Percentiles rank a stretch among this genome's conserved stretches.
Conservation (phyloP, 2,888 invertebrate genomes). For the Xestobium rufovillosum region DNA sequence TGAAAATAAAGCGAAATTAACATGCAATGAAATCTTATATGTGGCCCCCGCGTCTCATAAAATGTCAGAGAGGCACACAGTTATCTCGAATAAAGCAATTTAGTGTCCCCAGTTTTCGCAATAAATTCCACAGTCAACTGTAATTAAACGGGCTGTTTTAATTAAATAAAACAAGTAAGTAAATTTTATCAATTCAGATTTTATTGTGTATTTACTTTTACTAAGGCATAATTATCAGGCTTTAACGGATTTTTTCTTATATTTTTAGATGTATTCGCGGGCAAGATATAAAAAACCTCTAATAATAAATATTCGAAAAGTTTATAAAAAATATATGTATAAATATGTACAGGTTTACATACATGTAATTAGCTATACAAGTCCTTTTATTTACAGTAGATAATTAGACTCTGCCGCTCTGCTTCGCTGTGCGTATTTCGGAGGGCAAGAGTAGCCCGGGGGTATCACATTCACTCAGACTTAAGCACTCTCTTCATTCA, state of each 20-base stretch:
- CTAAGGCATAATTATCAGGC: too few relatives aligned
- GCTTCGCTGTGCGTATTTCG: slow-evolving; percentile 12
- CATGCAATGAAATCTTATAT: too few relatives aligned
- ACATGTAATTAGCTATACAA: slow-evolving; percentile 35
- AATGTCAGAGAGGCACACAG: too few relatives aligned
- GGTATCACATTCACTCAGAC: slow-evolving; percentile 16
- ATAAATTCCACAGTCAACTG: too few relatives aligned
- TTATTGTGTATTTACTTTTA: too few relatives aligned
- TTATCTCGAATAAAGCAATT: too few relatives aligned
- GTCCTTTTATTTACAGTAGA: slow-evolving; percentile 36
- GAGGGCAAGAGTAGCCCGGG: slow-evolving; percentile 29
- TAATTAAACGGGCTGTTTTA: too few relatives aligned
- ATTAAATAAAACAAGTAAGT: slow-evolving; percentile 1
- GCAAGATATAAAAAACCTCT: slow-evolving; percentile 21
- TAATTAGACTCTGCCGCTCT: slow-evolving; percentile 32
- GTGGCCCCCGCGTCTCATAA: too few relatives aligned
- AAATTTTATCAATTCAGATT: neutral
- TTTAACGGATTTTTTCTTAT: too few relatives aligned
- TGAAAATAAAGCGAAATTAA: too few relatives aligned
- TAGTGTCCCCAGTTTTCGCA: too few relatives aligned
- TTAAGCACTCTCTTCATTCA: slow-evolving; percentile 11
- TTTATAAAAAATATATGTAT: slow-evolving; percentile 30
- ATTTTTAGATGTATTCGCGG: too few relatives aligned
- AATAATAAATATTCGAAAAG: slow-evolving; percentile 34
- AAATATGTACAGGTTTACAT: slow-evolving; percentile 35